phyloP scores from a whole-genome alignment of 2,797 vertebrate species.

The Pagetopsis macropterus region DNA sequence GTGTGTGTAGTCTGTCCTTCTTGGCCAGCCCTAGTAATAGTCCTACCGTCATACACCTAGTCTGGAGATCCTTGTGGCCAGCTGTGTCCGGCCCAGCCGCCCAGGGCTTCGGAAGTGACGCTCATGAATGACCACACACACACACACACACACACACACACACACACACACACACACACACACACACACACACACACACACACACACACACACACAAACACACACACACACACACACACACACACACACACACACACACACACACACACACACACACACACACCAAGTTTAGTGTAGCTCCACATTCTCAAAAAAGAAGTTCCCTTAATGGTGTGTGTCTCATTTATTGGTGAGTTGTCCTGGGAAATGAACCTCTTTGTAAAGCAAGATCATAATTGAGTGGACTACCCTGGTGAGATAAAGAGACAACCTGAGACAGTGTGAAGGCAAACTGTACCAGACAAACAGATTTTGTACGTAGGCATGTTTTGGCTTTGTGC shows the following conservation, averaged over 20 bases:
- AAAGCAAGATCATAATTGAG: constrained; percentile 13
- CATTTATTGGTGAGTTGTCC: constrained; percentile 13
- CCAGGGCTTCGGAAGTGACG: constrained; percentile 79
- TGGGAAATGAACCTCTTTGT: constrained; percentile 9
- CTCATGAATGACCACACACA: constrained; percentile 70
- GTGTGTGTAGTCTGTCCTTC: constrained; percentile 64
- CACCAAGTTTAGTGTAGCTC: constrained; percentile 59
- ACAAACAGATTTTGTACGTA: constrained; percentile 37
- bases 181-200: constrained; percentile 29
- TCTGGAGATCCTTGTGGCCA: constrained; percentile 80
- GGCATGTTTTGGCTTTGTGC: constrained; percentile 53
- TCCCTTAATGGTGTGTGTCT: constrained; percentile 11
- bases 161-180: constrained; percentile 41
- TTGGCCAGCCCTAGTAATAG: constrained; percentile 81
- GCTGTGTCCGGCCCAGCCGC: constrained; percentile 77
- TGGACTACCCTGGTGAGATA: constrained; percentile 9
- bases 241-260: constrained; percentile 34
- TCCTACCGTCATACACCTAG: constrained; percentile 80
- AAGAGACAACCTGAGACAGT: constrained; percentile 14
- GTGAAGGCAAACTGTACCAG: constrained; percentile 28
- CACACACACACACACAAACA: constrained; percentile 36
- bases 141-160: constrained; percentile 27
- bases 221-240: constrained; percentile 37
- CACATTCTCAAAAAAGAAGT: constrained; percentile 70
- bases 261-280: constrained; percentile 34